Conservation (phyloP, 2,888 invertebrate species). For the Acleris sparsana region DNA sequence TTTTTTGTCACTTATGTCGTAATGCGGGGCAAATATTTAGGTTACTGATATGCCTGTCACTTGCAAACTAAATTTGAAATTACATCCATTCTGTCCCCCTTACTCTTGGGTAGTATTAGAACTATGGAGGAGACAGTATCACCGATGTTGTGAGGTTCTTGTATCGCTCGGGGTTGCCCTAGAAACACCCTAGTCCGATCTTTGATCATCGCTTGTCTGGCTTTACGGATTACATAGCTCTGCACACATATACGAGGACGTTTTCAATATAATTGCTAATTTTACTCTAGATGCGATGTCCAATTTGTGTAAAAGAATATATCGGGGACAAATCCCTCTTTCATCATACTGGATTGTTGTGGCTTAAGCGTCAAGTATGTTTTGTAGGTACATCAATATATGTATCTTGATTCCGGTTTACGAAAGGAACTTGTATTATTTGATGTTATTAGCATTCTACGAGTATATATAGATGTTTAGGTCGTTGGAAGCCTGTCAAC, state of each 20-base stretch:
- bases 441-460: not conserved
- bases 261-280: constrained; percentile 7
- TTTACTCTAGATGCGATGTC: not conserved
- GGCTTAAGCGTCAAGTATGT: too few relatives aligned
- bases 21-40: constrained; percentile 19
- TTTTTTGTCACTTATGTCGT: constrained; percentile 28
- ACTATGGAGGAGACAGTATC: not conserved
- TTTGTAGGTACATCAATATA: too few relatives aligned
- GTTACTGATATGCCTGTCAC: constrained; percentile 9
- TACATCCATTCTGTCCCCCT: not conserved
- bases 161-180: constrained; percentile 19
- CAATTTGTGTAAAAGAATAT: too few relatives aligned
- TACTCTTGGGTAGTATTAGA: not conserved
- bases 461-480: constrained; percentile 2
- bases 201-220: constrained; percentile 15
- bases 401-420: too few relatives aligned
- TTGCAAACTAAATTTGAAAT: not conserved
- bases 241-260: not conserved
- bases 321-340: too few relatives aligned
- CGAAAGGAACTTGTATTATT: too few relatives aligned
- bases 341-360: too few relatives aligned
- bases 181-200: constrained; percentile 13
- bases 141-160: not conserved
- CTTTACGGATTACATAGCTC: constrained; percentile 4
- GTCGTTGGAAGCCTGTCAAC: constrained; percentile 16